A percentile compares a stretch with the other conserved stretches of the same genome.
phyloP scores from a whole-genome alignment of 2,888 invertebrate species.

The Clepsis dumicolana region DNA sequence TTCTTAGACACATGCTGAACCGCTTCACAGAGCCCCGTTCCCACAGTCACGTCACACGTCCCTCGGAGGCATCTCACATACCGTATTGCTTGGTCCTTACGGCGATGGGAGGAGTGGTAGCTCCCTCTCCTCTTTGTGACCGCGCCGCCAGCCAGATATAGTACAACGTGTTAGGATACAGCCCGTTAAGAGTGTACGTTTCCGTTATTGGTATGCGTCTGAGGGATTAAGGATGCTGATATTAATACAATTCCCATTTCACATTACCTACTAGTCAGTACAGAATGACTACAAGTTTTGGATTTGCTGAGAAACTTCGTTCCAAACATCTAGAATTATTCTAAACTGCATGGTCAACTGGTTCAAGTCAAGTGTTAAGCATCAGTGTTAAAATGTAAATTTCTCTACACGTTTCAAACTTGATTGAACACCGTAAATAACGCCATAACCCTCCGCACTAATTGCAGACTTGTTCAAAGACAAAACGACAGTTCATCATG shows the following conservation, averaged over 20 bases:
- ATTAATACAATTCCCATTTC: too few relatives aligned
- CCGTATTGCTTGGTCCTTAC: conserved; percentile 99
- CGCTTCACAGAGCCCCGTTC: conserved; percentile 43
- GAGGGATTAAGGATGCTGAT: neutral
- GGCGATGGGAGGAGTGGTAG: conserved; percentile 96
- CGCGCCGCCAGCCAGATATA: conserved; percentile 98
- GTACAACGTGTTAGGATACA: conserved; percentile 98
- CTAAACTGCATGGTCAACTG: too few relatives aligned
- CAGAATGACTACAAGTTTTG: too few relatives aligned
- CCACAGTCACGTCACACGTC: conserved; percentile 48
- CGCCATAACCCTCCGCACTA: neutral
- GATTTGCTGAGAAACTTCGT: too few relatives aligned
- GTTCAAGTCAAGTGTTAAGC: too few relatives aligned
- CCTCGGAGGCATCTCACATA: conserved; percentile 86
- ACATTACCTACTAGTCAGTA: too few relatives aligned
- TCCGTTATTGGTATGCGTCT: conserved; percentile 93
- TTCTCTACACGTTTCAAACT: too few relatives aligned
- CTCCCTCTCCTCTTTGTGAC: conserved; percentile 97
- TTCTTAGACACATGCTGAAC: neutral
- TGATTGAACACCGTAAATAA: too few relatives aligned
- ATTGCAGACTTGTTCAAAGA: neutral
- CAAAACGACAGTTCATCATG: conserved; percentile 1
- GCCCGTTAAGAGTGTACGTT: conserved; percentile 94
- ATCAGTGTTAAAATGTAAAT: too few relatives aligned
- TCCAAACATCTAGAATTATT: too few relatives aligned